These are phyloP conservation scores for Montipora cactus DNA, from an alignment of 64 coral and sea anemone genomes.

Conservation along the genomic window DNA sequence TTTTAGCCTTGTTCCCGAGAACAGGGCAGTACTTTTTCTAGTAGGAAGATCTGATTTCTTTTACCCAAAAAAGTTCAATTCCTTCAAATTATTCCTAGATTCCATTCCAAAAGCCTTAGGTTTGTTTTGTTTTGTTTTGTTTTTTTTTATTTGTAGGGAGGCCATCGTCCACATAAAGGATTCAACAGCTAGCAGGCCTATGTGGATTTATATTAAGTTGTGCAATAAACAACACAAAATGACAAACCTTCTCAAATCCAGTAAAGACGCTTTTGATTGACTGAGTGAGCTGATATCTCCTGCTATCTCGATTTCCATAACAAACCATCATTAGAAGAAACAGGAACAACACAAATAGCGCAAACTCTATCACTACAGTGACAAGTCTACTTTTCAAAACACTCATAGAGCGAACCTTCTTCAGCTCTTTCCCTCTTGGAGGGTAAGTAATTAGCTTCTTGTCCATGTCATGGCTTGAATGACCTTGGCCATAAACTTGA, in stretches of 20 bases:
- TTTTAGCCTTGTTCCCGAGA: not conserved
- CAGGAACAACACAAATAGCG: slow-evolving; percentile 34
- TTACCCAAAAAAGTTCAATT: too few species aligned
- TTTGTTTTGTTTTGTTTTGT: too few species aligned
- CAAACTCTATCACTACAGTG: slow-evolving; percentile 28
- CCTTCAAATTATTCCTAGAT: too few species aligned
- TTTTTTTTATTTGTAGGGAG: too few species aligned
- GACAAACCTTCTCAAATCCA: slow-evolving; percentile 56
- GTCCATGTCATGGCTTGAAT: slow-evolving; percentile 42
- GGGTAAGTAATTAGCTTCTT: slow-evolving; percentile 11
- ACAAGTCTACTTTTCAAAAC: slow-evolving; percentile 24
- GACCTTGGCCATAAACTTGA: slow-evolving; percentile 38
- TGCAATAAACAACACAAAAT: not conserved
- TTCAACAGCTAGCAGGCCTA: too few species aligned
- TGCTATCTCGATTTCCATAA: slow-evolving; percentile 64
- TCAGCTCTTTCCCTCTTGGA: slow-evolving; percentile 32
- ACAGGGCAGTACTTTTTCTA: too few species aligned
- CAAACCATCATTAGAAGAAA: slow-evolving; percentile 66
- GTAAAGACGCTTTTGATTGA: slow-evolving; percentile 17
- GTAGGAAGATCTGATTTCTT: too few species aligned
- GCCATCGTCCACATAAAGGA: too few species aligned
- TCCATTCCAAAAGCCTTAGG: too few species aligned
- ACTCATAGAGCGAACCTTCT: slow-evolving; percentile 23
- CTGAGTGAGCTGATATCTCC: slow-evolving; percentile 50
- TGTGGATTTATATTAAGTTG: too few species aligned